Percentiles rank a stretch among this genome's conserved stretches.
These are phyloP conservation scores for Coptodon rendalli DNA, from an alignment of 2,113 vertebrate species.

Conservation along the genomic window DNA sequence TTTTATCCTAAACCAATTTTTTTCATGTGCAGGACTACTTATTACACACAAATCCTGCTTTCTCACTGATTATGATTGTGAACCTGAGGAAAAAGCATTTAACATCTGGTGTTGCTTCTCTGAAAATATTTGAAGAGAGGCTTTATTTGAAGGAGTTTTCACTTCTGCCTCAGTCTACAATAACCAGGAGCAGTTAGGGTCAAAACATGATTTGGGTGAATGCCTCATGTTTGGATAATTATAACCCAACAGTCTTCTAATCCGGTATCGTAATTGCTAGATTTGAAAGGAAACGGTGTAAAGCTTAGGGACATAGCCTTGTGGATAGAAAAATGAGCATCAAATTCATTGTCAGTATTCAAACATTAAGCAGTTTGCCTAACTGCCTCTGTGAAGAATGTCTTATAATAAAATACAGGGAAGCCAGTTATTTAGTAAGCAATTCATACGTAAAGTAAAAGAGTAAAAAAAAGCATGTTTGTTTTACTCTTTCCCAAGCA, in stretches of 20 bases:
- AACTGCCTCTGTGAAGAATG: background rate
- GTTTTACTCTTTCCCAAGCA: background rate
- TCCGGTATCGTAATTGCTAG: background rate
- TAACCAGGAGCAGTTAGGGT: background rate
- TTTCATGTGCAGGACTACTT: background rate
- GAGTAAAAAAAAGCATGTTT: background rate
- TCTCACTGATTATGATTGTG: background rate
- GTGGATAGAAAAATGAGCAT: background rate
- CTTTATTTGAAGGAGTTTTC: background rate
- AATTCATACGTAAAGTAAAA: background rate
- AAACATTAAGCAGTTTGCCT: background rate
- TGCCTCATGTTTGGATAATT: background rate
- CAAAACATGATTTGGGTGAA: background rate
- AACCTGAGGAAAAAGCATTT: background rate
- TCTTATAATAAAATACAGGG: background rate
- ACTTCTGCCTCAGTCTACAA: background rate
- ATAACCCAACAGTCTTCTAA: background rate
- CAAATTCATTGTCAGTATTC: background rate
- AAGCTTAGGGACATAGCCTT: background rate
- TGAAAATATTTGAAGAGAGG: background rate
- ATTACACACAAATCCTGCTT: background rate
- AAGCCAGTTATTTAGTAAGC: background rate
- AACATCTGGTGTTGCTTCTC: background rate
- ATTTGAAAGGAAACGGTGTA: background rate
- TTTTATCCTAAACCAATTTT: background rate